Evolutionary conservation across 30 jellyfish, hydroid and myxozoan genomes (phyloP).

Genomic region (Hydractinia echinata): DNA sequence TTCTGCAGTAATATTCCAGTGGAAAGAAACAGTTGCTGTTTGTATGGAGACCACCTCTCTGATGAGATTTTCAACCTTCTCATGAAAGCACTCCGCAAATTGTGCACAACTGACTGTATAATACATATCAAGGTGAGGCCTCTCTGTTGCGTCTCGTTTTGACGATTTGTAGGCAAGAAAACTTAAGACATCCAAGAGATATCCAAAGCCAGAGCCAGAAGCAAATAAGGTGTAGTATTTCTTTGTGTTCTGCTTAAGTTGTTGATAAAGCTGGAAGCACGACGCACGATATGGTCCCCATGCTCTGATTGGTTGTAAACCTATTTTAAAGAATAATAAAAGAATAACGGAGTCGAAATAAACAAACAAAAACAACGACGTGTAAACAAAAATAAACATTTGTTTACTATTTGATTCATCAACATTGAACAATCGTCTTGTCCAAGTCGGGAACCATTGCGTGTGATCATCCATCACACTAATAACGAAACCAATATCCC

Average conservation of each 20-base stretch:
- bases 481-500: conserved; percentile 29
- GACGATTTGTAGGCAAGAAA: conserved; percentile 23
- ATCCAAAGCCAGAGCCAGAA: conserved; percentile 30
- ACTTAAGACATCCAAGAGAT: conserved; percentile 21
- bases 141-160: not conserved
- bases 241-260: not conserved
- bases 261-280: not conserved
- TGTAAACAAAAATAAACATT: not conserved
- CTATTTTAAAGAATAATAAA: no score
- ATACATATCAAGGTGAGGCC: not conserved
- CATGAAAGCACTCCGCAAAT: not conserved
- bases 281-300: conserved; percentile 39
- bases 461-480: not conserved
- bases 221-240: conserved; percentile 6
- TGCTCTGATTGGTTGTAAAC: not conserved
- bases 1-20: conserved; percentile 1
- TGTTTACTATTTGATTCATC: conserved; percentile 1
- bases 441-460: conserved; percentile 36
- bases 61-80: conserved; percentile 2
- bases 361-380: no score
- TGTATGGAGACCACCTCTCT: not conserved
- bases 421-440: conserved; percentile 13
- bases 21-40: not conserved
- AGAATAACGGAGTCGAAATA: no score
- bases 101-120: conserved; percentile 11